Conservation (phyloP, 2,888 invertebrate species). For the Dynastes tityus region DNA sequence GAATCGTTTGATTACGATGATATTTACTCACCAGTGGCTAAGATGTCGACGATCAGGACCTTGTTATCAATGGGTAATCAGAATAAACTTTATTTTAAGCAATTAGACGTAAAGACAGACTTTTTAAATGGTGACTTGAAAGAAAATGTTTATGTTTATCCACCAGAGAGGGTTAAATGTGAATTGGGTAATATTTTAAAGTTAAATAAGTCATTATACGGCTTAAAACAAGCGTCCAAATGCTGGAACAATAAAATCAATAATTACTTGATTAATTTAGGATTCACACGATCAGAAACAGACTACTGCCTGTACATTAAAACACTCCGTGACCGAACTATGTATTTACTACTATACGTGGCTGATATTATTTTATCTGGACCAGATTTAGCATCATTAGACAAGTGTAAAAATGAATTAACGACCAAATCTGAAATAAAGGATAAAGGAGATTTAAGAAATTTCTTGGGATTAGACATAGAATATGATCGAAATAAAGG, state of each 20-base stretch:
- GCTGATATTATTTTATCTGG: conserved; percentile 47
- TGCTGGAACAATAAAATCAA: conserved; percentile 17
- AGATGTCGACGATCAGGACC: no score
- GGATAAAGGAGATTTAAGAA: not conserved
- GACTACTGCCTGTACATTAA: not conserved
- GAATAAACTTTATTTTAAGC: no score
- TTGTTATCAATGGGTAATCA: no score
- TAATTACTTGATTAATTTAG: not conserved
- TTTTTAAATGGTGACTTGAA: no score
- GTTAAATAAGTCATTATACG: conserved; percentile 7
- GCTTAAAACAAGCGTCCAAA: not conserved
- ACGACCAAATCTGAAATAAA: conserved; percentile 52
- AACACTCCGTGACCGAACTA: not conserved
- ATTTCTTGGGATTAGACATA: conserved; percentile 55
- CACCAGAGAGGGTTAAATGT: not conserved
- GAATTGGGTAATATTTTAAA: not conserved
- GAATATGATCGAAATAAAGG: conserved; percentile 52
- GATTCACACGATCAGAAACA: not conserved
- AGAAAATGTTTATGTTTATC: not conserved
- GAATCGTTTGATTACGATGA: no score
- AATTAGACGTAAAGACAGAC: no score
- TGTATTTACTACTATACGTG: conserved; percentile 3
- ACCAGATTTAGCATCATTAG: conserved; percentile 37
- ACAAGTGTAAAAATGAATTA: conserved; percentile 37
- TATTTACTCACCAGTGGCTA: no score